Evolutionary conservation across 1,140 invertebrate genomes (phyloP).

Genomic region (Philopotamus ludificatus): DNA sequence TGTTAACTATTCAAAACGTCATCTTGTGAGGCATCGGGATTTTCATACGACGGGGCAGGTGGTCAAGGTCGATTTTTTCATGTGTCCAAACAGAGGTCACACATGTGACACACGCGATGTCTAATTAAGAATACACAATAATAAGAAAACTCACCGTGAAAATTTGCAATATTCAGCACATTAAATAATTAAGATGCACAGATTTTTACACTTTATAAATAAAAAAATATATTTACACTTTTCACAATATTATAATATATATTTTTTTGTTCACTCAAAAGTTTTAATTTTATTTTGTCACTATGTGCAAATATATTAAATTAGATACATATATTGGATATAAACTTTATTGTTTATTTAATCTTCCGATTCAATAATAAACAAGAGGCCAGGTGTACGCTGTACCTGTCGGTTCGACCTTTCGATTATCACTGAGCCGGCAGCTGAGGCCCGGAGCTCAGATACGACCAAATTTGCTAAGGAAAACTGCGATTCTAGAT

Average conservation of each 20-base stretch:
- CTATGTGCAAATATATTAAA: no score
- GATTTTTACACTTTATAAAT: background rate
- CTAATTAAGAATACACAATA: background rate
- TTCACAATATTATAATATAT: no score
- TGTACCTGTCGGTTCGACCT: conserved; percentile 16
- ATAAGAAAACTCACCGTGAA: background rate
- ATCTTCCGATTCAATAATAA: no score
- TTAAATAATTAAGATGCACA: background rate
- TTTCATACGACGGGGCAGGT: background rate
- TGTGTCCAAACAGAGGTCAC: background rate
- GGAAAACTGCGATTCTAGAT: conserved; percentile 13
- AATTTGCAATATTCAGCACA: background rate
- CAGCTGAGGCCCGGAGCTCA: conserved; percentile 8
- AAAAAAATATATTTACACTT: no score
- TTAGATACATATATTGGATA: no score
- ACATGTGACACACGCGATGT: background rate
- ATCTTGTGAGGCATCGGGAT: background rate
- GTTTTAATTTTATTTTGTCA: no score
- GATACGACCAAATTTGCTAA: conserved; percentile 29
- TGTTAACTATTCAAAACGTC: background rate
- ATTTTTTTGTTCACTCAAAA: no score
- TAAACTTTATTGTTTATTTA: no score
- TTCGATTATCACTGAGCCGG: conserved; percentile 28
- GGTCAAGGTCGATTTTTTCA: background rate
- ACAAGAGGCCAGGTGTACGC: conserved; percentile 6